These are phyloP conservation scores for Platichthys flesus DNA, from an alignment of 2,113 vertebrate species.

Conservation along the genomic window DNA sequence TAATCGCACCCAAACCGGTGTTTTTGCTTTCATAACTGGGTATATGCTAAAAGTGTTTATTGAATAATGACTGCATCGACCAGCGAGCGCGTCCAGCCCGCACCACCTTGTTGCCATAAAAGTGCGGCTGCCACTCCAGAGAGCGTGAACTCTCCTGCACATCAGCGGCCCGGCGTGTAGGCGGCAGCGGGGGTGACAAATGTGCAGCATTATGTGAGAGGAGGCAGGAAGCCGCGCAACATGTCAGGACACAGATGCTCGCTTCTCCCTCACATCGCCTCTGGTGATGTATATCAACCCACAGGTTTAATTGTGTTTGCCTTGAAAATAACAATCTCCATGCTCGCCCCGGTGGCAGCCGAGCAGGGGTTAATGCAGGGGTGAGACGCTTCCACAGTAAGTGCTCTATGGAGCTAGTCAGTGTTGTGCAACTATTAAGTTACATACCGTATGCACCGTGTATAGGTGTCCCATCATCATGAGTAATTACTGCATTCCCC, in stretches of 20 bases:
- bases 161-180: constrained; percentile 54
- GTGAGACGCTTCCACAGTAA: constrained; percentile 54
- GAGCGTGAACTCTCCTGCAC: constrained; percentile 50
- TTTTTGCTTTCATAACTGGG: constrained; percentile 54
- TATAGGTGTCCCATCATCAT: constrained; percentile 11
- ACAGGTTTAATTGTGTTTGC: constrained; percentile 78
- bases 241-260: constrained; percentile 68
- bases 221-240: constrained; percentile 66
- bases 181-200: constrained; percentile 65
- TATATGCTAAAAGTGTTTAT: constrained; percentile 64
- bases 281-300: constrained; percentile 67
- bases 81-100: constrained; percentile 19
- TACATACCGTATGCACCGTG: constrained; percentile 20
- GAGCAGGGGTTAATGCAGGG: constrained; percentile 72
- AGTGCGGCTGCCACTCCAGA: constrained; percentile 62
- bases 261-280: constrained; percentile 57
- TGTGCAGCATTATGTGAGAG: constrained; percentile 67
- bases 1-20: constrained; percentile 45
- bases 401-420: constrained; percentile 39
- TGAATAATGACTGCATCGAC: constrained; percentile 68
- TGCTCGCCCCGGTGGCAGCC: constrained; percentile 35
- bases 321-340: constrained; percentile 52
- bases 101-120: constrained; percentile 58
- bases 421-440: constrained; percentile 53
- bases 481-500: constrained; percentile 8